phyloP scores from a whole-genome alignment of 2,888 invertebrate species.

The Synergus japonicus region DNA sequence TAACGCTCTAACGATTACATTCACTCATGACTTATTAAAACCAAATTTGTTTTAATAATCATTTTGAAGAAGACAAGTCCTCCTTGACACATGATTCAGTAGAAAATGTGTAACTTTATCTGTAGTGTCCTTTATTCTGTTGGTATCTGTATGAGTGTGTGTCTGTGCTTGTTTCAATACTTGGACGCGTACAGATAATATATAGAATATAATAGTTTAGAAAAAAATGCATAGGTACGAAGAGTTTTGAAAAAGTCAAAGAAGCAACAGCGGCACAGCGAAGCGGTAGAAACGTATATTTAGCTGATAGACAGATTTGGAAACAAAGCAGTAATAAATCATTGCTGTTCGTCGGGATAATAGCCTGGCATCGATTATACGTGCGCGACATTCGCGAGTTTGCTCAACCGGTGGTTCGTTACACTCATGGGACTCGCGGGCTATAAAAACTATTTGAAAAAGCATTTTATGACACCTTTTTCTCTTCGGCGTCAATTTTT shows the following conservation, averaged over 20 bases:
- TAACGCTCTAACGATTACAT: neutral
- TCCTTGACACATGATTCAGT: constrained; percentile 9
- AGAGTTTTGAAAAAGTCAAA: constrained; percentile 17
- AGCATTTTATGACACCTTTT: constrained; percentile 19
- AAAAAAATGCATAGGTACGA: constrained; percentile 28
- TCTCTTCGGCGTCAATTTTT: neutral
- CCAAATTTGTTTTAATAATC: neutral
- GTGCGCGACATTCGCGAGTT: constrained; percentile 32
- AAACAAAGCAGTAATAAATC: constrained; percentile 41
- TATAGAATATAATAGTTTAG: constrained; percentile 26
- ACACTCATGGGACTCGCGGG: constrained; percentile 27
- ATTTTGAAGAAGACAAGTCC: neutral
- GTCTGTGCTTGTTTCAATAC: neutral
- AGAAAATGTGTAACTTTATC: neutral
- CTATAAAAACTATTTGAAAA: constrained; percentile 11
- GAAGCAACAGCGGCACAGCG: constrained; percentile 31
- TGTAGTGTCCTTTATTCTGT: neutral
- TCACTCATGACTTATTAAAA: neutral
- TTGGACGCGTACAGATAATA: constrained; percentile 9
- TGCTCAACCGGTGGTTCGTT: constrained; percentile 39
- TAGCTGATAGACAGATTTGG: constrained; percentile 33
- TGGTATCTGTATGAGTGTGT: neutral
- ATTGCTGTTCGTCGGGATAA: constrained; percentile 39
- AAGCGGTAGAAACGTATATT: constrained; percentile 28
- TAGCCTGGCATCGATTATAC: constrained; percentile 39